Evolutionary conservation across 2,113 vertebrate genomes (phyloP).

Genomic region (Macquaria ambigua): DNA sequence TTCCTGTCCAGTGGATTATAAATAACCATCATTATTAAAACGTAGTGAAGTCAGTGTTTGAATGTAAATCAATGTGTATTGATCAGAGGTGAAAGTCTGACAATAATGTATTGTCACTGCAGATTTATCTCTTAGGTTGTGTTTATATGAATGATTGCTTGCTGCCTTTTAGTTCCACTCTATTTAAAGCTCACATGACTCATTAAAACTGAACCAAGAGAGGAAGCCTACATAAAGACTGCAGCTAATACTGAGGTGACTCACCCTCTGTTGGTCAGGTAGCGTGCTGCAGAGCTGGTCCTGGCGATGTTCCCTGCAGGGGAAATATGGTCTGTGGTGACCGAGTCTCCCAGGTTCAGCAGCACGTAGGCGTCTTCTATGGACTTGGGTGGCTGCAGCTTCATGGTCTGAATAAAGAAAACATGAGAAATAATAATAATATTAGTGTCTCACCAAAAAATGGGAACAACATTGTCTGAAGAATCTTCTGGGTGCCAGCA

Average conservation of each 20-base stretch:
- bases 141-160: no score
- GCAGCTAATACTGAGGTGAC: neutral
- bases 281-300: slow-evolving; percentile 94
- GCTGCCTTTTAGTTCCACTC: neutral
- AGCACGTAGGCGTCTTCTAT: slow-evolving; percentile 92
- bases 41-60: neutral
- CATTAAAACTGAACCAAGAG: neutral
- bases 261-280: slow-evolving; percentile 91
- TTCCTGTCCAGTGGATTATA: neutral
- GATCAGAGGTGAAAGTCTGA: neutral
- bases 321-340: slow-evolving; percentile 98
- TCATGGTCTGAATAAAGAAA: slow-evolving; percentile 84
- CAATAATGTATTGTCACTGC: no score
- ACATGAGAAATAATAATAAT: neutral
- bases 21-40: neutral
- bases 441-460: neutral
- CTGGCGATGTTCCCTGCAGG: slow-evolving; percentile 98
- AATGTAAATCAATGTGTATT: no score
- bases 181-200: neutral
- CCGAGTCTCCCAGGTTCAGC: slow-evolving; percentile 95
- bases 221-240: neutral
- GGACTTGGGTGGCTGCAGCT: slow-evolving; percentile 85
- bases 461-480: neutral
- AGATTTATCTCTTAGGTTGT: neutral
- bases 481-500: neutral